phyloP scores from a whole-genome alignment of 2,113 vertebrate species.

The Emydocephalus ijimae region DNA sequence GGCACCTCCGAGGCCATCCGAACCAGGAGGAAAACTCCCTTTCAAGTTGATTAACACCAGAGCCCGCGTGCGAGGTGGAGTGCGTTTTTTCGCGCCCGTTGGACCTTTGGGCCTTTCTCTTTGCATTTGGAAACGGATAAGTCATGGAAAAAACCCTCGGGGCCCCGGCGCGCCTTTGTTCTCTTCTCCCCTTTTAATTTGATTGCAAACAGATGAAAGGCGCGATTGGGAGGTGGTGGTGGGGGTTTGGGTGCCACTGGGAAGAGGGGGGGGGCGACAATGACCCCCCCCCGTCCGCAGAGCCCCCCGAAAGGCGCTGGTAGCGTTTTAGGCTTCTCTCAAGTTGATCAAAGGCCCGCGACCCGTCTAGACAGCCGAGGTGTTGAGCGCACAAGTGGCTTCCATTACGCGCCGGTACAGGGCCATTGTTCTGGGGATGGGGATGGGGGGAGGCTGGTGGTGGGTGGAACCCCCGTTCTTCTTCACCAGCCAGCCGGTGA shows the following conservation, averaged over 20 bases:
- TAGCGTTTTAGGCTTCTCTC: conserved; percentile 71
- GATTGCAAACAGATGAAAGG: conserved; percentile 86
- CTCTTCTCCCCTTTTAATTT: conserved; percentile 62
- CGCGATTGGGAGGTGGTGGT: conserved; percentile 72
- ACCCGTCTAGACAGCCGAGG: conserved; percentile 77
- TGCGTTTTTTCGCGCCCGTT: conserved; percentile 35
- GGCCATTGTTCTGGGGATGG: conserved; percentile 62
- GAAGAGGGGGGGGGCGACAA: conserved; percentile 61
- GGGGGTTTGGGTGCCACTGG: conserved; percentile 21
- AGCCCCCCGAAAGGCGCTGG: conserved; percentile 71
- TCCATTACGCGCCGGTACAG: conserved; percentile 74
- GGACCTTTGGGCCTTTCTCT: conserved; percentile 25
- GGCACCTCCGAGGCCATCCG: background rate
- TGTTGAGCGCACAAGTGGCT: conserved; percentile 79
- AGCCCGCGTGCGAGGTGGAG: conserved; percentile 33
- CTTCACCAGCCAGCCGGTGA: conserved; percentile 78
- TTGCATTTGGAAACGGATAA: conserved; percentile 37
- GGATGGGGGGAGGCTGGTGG: conserved; percentile 44
- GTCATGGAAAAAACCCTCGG: background rate
- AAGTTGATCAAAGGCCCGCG: conserved; percentile 78
- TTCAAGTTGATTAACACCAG: conserved; percentile 34
- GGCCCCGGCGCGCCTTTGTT: conserved; percentile 55
- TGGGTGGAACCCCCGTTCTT: conserved; percentile 63
- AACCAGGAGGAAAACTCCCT: background rate
- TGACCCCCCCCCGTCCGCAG: conserved; percentile 63